Percentiles rank a stretch among this genome's conserved stretches.
phyloP scores from a whole-genome alignment of 1,140 invertebrate species.

The Drosophila pruinosa region DNA sequence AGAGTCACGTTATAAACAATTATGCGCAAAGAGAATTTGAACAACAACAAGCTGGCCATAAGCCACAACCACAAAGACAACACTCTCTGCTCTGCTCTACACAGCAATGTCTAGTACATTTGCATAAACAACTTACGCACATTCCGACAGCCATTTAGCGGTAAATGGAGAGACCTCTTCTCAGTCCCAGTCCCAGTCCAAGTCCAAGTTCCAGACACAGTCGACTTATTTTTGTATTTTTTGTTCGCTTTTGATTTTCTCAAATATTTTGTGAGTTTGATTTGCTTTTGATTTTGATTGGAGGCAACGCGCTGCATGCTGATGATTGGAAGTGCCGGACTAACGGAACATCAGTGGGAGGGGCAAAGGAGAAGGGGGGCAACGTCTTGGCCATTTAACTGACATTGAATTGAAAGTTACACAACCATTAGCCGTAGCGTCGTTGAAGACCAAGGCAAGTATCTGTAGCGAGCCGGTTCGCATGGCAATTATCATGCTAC shows the following conservation, averaged over 20 bases:
- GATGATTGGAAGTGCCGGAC: slow-evolving; percentile 35
- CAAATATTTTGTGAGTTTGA: slow-evolving; percentile 51
- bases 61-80: slow-evolving; percentile 27
- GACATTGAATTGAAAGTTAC: slow-evolving; percentile 80
- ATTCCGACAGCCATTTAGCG: slow-evolving; percentile 69
- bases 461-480: slow-evolving; percentile 66
- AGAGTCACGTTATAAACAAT: slow-evolving; percentile 76
- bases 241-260: background rate
- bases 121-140: slow-evolving; percentile 75
- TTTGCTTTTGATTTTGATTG: slow-evolving; percentile 68
- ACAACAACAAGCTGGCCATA: slow-evolving; percentile 36
- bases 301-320: slow-evolving; percentile 59
- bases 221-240: background rate
- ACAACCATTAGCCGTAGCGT: slow-evolving; percentile 53
- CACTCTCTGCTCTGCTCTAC: slow-evolving; percentile 36
- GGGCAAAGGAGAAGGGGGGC: background rate
- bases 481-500: slow-evolving; percentile 62
- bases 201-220: slow-evolving; percentile 25
- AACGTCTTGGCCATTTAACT: slow-evolving; percentile 40
- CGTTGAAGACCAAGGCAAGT: slow-evolving; percentile 58
- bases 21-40: slow-evolving; percentile 43
- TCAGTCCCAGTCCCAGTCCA: background rate
- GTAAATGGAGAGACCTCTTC: slow-evolving; percentile 41
- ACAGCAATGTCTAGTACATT: slow-evolving; percentile 46
- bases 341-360: background rate